Evolutionary conservation across 2,113 vertebrate genomes (phyloP).

Genomic region (Origma solitaria): DNA sequence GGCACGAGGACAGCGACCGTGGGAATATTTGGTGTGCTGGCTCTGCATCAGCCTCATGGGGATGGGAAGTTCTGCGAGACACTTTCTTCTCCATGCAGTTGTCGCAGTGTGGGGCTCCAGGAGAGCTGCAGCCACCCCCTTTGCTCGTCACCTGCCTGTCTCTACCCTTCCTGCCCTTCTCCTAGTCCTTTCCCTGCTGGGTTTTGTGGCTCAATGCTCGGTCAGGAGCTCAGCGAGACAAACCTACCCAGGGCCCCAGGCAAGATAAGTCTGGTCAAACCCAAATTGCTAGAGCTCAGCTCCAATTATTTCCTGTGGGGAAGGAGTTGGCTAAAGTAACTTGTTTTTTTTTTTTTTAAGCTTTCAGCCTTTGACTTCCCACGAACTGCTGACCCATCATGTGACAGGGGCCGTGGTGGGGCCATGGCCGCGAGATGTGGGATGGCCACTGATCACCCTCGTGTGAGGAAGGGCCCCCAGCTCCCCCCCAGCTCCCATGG

Average conservation of each 20-base stretch:
- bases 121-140: neutral
- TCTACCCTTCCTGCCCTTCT: neutral
- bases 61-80: neutral
- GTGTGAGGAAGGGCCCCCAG: neutral
- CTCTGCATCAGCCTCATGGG: neutral
- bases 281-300: neutral
- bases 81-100: neutral
- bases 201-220: neutral
- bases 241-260: neutral
- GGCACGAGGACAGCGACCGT: neutral
- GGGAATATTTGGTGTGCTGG: neutral
- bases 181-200: neutral
- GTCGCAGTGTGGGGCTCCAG: rapidly evolving
- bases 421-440: rapidly evolving
- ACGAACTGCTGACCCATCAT: constrained; percentile 24
- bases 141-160: neutral
- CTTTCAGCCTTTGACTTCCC: constrained; percentile 15
- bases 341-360: neutral
- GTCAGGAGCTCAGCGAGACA: neutral
- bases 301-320: constrained; percentile 31
- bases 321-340: constrained; percentile 5
- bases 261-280: neutral
- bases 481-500: rapidly evolving
- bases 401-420: neutral
- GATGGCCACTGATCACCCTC: rapidly evolving